phyloP scores from a whole-genome alignment of 1,140 invertebrate genomes.

The Thrips palmi region DNA sequence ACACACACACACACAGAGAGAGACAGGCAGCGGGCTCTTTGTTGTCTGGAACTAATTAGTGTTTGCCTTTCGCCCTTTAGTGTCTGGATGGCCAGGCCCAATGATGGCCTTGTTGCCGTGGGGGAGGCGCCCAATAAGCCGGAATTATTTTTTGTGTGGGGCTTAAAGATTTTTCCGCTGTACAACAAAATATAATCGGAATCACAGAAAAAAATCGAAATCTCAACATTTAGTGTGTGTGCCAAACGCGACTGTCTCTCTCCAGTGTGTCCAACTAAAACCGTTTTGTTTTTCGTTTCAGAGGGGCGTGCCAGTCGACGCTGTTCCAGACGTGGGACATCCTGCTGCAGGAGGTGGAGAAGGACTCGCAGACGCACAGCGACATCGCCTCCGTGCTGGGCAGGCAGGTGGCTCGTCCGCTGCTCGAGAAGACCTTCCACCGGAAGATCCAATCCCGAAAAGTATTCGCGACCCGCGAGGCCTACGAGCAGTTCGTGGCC shows the following conservation, averaged over 20 bases:
- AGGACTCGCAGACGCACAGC: conserved; percentile 74
- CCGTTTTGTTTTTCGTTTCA: conserved; percentile 24
- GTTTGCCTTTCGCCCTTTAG: no score
- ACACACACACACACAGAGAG: no score
- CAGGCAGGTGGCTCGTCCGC: conserved; percentile 66
- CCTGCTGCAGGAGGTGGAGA: conserved; percentile 78
- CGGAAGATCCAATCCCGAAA: conserved; percentile 85
- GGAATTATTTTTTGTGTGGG: not conserved
- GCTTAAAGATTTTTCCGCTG: not conserved
- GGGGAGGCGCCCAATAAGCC: no score
- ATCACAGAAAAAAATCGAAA: not conserved
- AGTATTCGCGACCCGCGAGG: conserved; percentile 78
- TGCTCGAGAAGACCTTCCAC: conserved; percentile 77
- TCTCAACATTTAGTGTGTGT: no score
- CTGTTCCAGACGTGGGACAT: conserved; percentile 85
- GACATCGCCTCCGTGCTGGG: conserved; percentile 71
- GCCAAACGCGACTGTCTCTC: no score
- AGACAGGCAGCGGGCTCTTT: no score
- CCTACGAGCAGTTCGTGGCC: conserved; percentile 71
- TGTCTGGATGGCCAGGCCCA: no score
- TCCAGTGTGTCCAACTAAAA: not conserved
- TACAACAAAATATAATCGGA: not conserved
- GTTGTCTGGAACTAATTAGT: no score
- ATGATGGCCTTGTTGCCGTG: no score
- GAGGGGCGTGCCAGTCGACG: conserved; percentile 57